Evolutionary conservation across 2,113 vertebrate species (phyloP), one percentile per base, ranked within the genome.

Genomic region (Phylloscopus whistleri): DNA sequence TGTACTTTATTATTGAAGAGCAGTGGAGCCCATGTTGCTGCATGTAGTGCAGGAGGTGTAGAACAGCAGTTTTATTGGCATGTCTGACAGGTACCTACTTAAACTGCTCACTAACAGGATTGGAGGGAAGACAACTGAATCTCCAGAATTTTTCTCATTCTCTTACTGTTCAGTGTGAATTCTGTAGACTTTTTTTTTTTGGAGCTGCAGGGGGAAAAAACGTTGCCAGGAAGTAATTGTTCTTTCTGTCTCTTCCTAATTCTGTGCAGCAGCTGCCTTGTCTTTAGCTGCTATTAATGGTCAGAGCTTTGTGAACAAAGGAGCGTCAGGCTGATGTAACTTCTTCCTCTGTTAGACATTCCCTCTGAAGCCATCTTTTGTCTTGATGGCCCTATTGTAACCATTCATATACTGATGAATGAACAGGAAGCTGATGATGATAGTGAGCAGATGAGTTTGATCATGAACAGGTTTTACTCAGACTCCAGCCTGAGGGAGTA

Each of bases 381-480:
- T 97, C 93, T 90, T 28, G 59, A 90, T 90, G 76, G 88, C 49
- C 59, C 86, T 62, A 74, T 95, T 97, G 96, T 93, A 94, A 30
- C 96, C 86, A 93, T 96, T 97, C 80, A 70, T 48, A 39, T 31
- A 81, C 91, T 92, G 89, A 86, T 97, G 94, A 96, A 95, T 97
- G 96, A 87, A 72, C 95, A 95, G 96, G 95, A 97, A 97, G 89
- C 91, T 89, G 83, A 63, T 96, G 89, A 94, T 96, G 94, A 88
- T 92, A 97, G 88, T 90, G 92, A 96, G 94, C 94, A 96, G 96
- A 97, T 97, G 95, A 96, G 89, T 93, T 93, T 89, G 94, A 89
- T 95, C 83, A 74, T 80, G 63, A 81, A 49, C 86, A 92, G 95
- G 89, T 97, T 96, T 93, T 90, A 77, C 59, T 93, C 72, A 39